These are phyloP conservation scores for Rhyzopertha dominica DNA, from an alignment of 1,140 invertebrate genomes.

Conservation along the genomic window DNA sequence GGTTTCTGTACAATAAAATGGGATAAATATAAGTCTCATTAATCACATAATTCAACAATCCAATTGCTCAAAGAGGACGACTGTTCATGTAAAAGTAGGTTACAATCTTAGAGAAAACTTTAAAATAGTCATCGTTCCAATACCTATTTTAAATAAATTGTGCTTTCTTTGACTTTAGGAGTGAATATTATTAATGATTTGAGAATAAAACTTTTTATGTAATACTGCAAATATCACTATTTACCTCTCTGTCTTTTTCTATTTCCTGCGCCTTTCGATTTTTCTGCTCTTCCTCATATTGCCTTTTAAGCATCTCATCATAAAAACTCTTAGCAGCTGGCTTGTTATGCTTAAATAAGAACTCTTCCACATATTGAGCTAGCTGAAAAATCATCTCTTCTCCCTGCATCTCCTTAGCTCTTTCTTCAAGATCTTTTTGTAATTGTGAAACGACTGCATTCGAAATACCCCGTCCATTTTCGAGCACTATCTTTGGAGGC, in stretches of 20 bases:
- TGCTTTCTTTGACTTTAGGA: too few species aligned
- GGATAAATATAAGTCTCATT: too few species aligned
- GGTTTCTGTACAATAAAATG: too few species aligned
- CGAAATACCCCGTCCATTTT: conserved; percentile 66
- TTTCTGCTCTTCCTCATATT: conserved; percentile 56
- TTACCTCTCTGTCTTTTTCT: conserved; percentile 58
- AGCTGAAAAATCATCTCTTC: conserved; percentile 76
- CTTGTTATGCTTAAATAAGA: conserved; percentile 67
- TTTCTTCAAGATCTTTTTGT: conserved; percentile 52
- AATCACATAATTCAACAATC: too few species aligned
- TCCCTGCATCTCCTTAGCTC: conserved; percentile 56
- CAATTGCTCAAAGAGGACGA: too few species aligned
- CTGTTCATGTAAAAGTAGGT: too few species aligned
- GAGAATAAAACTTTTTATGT: too few species aligned
- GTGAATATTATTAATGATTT: too few species aligned
- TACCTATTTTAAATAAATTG: too few species aligned
- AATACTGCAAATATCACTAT: too few species aligned
- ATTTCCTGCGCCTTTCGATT: conserved; percentile 54
- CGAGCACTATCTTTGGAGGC: conserved; percentile 55
- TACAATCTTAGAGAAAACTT: too few species aligned
- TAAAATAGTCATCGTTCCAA: too few species aligned
- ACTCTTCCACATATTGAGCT: conserved; percentile 62
- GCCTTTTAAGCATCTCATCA: conserved; percentile 72
- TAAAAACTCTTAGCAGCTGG: conserved; percentile 72
- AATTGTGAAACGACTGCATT: conserved; percentile 54